Evolutionary conservation across 1,140 invertebrate species (phyloP).

Genomic region (Lepidurus couesii): DNA sequence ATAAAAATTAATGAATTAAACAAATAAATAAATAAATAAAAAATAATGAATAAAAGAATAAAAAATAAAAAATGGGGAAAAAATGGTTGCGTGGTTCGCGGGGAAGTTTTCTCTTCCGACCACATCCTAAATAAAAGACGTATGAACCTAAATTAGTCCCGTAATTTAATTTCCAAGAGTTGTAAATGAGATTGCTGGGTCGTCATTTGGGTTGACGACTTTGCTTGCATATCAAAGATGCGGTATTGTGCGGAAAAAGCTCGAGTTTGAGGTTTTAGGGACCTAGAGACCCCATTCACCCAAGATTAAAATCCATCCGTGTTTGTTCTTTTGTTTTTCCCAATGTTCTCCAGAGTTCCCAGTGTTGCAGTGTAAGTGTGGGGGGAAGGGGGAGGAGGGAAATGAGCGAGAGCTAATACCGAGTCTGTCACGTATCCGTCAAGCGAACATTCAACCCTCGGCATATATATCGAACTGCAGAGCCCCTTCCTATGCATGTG

Average conservation of each 20-base stretch:
- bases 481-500: neutral
- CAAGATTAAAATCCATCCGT: too few species aligned
- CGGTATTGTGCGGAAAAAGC: too few species aligned
- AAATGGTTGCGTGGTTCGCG: too few species aligned
- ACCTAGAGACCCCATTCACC: too few species aligned
- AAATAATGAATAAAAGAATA: too few species aligned
- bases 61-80: too few species aligned
- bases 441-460: neutral
- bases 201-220: neutral
- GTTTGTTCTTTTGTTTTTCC: too few species aligned
- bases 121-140: neutral
- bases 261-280: too few species aligned
- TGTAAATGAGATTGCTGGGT: neutral
- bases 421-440: slow-evolving; percentile 3
- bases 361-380: neutral
- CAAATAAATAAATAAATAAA: too few species aligned
- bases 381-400: neutral
- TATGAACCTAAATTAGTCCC: neutral
- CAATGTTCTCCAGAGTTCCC: neutral
- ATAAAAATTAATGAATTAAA: too few species aligned
- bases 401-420: neutral
- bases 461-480: neutral
- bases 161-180: neutral
- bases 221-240: neutral
- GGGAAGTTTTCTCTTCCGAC: neutral